phyloP scores from a whole-genome alignment of 2,797 vertebrate genomes.

The Sebastes diaconus region DNA sequence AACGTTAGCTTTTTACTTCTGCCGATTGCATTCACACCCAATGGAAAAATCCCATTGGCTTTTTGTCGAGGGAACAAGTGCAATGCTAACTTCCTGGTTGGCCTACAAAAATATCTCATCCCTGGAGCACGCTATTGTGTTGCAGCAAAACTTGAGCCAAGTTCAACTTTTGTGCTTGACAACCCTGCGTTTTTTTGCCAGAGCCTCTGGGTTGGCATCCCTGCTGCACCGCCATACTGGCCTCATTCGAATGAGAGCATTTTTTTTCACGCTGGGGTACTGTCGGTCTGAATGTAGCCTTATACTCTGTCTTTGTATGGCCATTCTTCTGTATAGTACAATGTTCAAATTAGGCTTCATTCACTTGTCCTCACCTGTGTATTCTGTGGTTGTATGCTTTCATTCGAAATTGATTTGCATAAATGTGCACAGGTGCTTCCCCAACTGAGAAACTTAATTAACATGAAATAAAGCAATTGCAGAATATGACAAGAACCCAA shows the following conservation, averaged over 20 bases:
- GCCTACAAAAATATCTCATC: no score
- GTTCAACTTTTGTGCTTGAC: background rate
- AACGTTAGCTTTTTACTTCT: no score
- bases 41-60: no score
- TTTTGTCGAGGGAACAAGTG: no score
- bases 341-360: background rate
- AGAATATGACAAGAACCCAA: background rate
- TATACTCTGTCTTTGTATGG: background rate
- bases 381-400: background rate
- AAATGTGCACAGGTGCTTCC: background rate
- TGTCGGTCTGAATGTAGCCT: background rate
- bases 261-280: background rate
- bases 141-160: background rate
- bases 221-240: no score
- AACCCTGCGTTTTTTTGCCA: no score
- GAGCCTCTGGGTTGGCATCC: no score
- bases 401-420: constrained; percentile 1
- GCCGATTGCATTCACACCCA: no score
- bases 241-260: background rate
- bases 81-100: no score
- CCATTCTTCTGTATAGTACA: background rate
- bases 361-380: background rate
- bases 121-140: background rate
- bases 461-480: constrained; percentile 13
- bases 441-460: constrained; percentile 7